phyloP scores from a whole-genome alignment of 2,797 vertebrate genomes.

The Pelochelys cantorii region DNA sequence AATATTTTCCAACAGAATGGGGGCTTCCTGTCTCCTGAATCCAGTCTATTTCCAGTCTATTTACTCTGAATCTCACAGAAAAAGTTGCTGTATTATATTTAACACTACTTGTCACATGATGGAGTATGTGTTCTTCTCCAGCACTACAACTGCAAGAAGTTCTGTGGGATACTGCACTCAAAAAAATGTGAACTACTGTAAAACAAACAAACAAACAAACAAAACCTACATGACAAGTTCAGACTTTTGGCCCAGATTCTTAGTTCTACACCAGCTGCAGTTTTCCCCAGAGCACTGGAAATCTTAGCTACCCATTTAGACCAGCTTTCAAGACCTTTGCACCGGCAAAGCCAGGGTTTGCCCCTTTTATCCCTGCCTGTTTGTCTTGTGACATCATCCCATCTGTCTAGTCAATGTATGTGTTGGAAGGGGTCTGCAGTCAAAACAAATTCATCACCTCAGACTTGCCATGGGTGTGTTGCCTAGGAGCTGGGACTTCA shows the following conservation, averaged over 20 bases:
- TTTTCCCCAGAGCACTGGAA: neutral
- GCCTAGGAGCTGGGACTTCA: slow-evolving; percentile 56
- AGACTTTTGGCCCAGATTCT: neutral
- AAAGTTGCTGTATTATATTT: neutral
- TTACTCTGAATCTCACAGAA: neutral
- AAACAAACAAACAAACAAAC: neutral
- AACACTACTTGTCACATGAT: neutral
- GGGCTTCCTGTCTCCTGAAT: neutral
- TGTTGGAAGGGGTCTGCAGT: slow-evolving; percentile 20
- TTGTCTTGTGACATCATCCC: slow-evolving; percentile 18
- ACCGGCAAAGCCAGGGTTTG: neutral
- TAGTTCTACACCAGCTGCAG: neutral
- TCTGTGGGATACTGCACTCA: neutral
- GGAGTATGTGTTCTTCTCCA: neutral
- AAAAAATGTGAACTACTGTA: neutral
- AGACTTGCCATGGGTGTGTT: slow-evolving; percentile 32
- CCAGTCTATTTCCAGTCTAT: neutral
- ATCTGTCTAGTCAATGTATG: slow-evolving; percentile 15
- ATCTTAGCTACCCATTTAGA: neutral
- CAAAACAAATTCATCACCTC: slow-evolving; percentile 51
- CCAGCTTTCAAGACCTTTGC: slow-evolving; percentile 3
- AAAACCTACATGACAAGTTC: neutral
- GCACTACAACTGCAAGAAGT: neutral
- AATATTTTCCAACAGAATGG: neutral
- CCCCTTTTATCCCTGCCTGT: slow-evolving; percentile 28